These are phyloP conservation scores for Cichlasoma orientale DNA, from an alignment of 2,797 vertebrate genomes.

Conservation along the genomic window DNA sequence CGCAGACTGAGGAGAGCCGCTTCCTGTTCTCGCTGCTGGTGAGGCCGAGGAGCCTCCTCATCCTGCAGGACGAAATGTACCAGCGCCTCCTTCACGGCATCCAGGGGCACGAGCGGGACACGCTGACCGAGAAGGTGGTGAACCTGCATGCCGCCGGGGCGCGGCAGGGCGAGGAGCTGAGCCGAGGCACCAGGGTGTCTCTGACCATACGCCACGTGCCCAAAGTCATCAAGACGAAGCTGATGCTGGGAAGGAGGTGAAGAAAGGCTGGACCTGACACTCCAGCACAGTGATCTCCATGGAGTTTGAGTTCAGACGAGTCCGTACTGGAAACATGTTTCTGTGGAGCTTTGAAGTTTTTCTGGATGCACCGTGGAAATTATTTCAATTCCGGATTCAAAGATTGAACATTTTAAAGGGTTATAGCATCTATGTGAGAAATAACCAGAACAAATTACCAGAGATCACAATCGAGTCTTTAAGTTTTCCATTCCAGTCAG, in stretches of 20 bases:
- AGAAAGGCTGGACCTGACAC: not conserved
- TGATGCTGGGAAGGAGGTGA: slow-evolving; percentile 82
- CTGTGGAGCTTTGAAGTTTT: too few species aligned
- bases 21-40: slow-evolving; percentile 84
- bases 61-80: slow-evolving; percentile 86
- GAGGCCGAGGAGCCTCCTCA: slow-evolving; percentile 84
- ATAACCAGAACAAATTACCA: not conserved
- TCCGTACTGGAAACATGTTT: too few species aligned
- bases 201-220: slow-evolving; percentile 90
- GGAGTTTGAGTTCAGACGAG: not conserved
- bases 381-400: not conserved
- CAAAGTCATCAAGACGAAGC: slow-evolving; percentile 82
- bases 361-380: not conserved
- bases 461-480: not conserved
- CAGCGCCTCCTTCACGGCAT: slow-evolving; percentile 86
- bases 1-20: slow-evolving; percentile 74
- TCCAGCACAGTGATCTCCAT: not conserved
- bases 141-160: slow-evolving; percentile 73
- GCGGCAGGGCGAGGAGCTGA: slow-evolving; percentile 67
- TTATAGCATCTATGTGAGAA: not conserved
- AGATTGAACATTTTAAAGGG: not conserved
- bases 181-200: slow-evolving; percentile 84
- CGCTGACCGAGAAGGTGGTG: slow-evolving; percentile 72
- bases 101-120: slow-evolving; percentile 63
- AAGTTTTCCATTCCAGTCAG: not conserved